Percentiles rank a stretch among this genome's conserved stretches.
Evolutionary conservation across 1,140 invertebrate species (phyloP).

Genomic region (Arctopsyche grandis): DNA sequence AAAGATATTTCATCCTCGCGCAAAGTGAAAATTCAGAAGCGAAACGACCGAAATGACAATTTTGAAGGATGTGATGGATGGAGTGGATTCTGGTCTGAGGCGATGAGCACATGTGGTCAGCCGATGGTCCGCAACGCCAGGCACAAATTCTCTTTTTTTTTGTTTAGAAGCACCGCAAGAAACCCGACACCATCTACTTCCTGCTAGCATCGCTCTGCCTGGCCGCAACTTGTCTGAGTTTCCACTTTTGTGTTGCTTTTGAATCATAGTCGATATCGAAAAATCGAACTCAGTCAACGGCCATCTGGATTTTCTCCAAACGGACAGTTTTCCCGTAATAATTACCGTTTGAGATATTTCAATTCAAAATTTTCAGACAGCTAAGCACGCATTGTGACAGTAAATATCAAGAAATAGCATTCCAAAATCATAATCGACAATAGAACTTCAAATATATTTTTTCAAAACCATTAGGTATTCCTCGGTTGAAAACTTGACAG

Average conservation of each 20-base stretch:
- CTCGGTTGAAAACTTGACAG: no score
- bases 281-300: not conserved
- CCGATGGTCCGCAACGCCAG: not conserved
- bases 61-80: not conserved
- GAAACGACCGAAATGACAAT: no score
- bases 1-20: no score
- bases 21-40: no score
- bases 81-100: not conserved
- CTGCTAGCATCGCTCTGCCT: not conserved
- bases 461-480: no score
- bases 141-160: not conserved
- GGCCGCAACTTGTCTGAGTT: not conserved
- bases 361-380: no score
- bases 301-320: not conserved
- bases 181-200: slow-evolving; percentile 37
- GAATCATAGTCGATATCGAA: not conserved
- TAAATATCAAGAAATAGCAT: no score
- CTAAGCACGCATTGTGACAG: no score
- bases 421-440: no score
- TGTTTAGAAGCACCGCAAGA: not conserved
- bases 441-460: no score
- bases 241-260: not conserved
- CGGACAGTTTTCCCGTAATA: not conserved
- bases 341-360: not conserved
- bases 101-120: slow-evolving; percentile 30